Base-by-base conservation (phyloP, 2,797 vertebrate genomes). In the Onychomys torridus region DNA sequence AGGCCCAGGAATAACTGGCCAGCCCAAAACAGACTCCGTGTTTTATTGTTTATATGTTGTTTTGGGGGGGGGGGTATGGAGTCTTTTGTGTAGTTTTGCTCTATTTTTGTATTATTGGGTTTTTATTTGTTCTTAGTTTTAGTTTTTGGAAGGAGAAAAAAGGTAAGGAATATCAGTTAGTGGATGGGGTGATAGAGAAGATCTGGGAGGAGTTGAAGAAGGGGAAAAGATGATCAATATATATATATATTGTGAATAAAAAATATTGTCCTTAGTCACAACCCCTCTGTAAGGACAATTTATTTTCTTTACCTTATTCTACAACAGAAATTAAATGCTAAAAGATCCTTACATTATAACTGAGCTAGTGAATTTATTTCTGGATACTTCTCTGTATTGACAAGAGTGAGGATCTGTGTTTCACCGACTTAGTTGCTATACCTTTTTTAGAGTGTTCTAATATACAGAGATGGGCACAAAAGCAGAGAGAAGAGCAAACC, bases 251-350 rank as follows among this genome's bases (percentile, higher is more conserved):
- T 85, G 49, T n/a, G 49, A 14, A 67, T 25, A n/a, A 69, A 59
- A 63, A 11, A 40, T 12, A 46, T 40, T 40, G 21, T 73, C 34
- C 19, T 75, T 37, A 13, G 23, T 65, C 86, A 78, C 0, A 37
- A 6, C 29, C 52, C 86, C 25, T 63, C 19, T 90, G 3, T 14
- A 73, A 29, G 83, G 67, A 88, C 17, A 61, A 21, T 61, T 96
- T 89, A 21, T 55, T 96, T 89, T 81, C 29, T 46, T 91, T 95
- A 46, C 29, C 82, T 82, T 73, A 59, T 5, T 43, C 6, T 76
- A 91, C 2, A 40, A n/a, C 87, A 94, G 32, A 91, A 75, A 89
- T 63, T 77, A 96, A 94, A 82, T 71, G 78, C 55, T 83, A 12
- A 17, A 63, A 61, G 52, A 75, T 46, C 1, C 29, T 76, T 40